Evolutionary conservation across 2,888 invertebrate genomes (phyloP).

Genomic region (Polyommatus iphigenia): DNA sequence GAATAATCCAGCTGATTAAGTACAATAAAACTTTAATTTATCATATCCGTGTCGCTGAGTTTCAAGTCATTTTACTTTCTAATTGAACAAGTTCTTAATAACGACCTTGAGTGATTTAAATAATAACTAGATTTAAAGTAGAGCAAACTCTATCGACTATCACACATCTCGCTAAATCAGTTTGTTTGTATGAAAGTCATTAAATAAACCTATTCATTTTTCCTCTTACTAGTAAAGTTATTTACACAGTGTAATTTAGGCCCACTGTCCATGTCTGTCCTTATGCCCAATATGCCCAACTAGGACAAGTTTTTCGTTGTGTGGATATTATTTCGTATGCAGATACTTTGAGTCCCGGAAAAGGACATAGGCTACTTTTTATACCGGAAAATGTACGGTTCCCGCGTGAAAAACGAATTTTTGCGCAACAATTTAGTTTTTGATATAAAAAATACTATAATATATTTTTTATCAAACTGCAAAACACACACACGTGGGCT

Average conservation of each 20-base stretch:
- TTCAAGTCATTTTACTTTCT: slow-evolving; percentile 22
- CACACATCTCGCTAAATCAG: background rate
- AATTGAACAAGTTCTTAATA: background rate
- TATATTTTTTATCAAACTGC: background rate
- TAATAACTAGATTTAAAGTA: slow-evolving; percentile 8
- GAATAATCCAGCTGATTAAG: background rate
- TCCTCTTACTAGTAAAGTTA: background rate
- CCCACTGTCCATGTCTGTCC: too few species aligned
- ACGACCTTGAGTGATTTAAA: slow-evolving; percentile 18
- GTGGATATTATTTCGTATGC: too few species aligned
- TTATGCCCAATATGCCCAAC: too few species aligned
- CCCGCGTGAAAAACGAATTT: too few species aligned
- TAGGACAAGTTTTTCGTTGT: too few species aligned
- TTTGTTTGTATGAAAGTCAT: slow-evolving; percentile 2
- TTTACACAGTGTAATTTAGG: too few species aligned
- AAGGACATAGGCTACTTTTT: too few species aligned
- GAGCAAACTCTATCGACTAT: background rate
- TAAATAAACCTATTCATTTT: too few species aligned
- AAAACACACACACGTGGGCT: background rate
- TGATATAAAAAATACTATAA: too few species aligned
- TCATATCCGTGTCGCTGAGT: background rate
- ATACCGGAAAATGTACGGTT: too few species aligned
- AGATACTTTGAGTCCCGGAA: too few species aligned
- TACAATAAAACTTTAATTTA: background rate
- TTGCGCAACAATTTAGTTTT: too few species aligned